These are phyloP conservation scores for Idaea straminata DNA, from an alignment of 2,888 invertebrate species.

Conservation along the genomic window DNA sequence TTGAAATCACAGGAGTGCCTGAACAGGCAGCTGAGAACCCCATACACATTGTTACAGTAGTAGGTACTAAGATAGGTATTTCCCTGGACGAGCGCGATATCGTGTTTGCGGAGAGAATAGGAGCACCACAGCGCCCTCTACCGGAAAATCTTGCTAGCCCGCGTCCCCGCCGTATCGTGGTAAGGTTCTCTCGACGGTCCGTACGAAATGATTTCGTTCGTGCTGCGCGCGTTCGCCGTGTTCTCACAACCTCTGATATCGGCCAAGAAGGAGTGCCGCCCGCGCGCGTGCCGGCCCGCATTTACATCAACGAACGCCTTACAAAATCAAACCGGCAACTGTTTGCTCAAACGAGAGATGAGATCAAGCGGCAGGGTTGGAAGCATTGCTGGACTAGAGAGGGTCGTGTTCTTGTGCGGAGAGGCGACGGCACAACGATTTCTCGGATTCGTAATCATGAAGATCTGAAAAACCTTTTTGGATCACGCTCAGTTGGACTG, in stretches of 20 bases:
- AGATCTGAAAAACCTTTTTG: neutral
- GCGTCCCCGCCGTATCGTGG: conserved; percentile 14
- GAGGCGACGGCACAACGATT: neutral
- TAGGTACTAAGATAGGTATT: conserved; percentile 21
- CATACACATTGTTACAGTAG: conserved; percentile 10
- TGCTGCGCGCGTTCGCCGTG: conserved; percentile 21
- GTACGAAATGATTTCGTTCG: conserved; percentile 16
- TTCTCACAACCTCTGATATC: conserved; percentile 13
- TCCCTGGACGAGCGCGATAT: conserved; percentile 20
- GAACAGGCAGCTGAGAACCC: conserved; percentile 18
- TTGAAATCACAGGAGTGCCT: conserved; percentile 22
- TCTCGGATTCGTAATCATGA: neutral
- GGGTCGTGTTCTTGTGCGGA: neutral
- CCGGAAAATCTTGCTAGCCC: conserved; percentile 3
- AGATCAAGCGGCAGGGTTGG: neutral
- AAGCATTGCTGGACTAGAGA: neutral
- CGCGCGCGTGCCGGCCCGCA: conserved; percentile 2
- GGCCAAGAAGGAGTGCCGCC: conserved; percentile 4
- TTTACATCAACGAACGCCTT: conserved; percentile 7
- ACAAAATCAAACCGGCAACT: neutral
- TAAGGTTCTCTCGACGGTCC: conserved; percentile 19
- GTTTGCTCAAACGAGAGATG: neutral
- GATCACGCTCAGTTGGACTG: neutral
- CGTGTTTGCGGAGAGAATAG: conserved; percentile 19
- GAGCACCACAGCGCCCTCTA: conserved; percentile 3